A percentile compares a stretch with the other conserved stretches of the same genome.
phyloP scores from a whole-genome alignment of 2,888 invertebrate genomes.

The Drosophila vallismaia region DNA sequence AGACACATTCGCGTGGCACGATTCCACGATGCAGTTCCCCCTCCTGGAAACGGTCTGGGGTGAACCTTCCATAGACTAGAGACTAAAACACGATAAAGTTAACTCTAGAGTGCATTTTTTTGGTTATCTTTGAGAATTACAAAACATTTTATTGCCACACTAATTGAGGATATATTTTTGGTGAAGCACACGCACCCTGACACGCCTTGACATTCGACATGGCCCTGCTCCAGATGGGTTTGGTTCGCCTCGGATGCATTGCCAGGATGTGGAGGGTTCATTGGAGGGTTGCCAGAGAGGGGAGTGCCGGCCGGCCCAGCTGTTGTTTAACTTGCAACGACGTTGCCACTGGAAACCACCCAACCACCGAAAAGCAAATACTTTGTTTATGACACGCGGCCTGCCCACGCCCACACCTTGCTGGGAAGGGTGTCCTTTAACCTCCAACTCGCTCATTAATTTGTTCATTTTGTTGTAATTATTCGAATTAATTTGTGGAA shows the following conservation, averaged over 20 bases:
- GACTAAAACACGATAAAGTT: too few species aligned
- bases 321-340: constrained; percentile 23
- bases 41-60: neutral
- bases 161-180: constrained; percentile 73
- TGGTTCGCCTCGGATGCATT: constrained; percentile 25
- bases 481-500: constrained; percentile 61
- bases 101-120: constrained; percentile 15
- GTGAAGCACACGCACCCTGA: constrained; percentile 64
- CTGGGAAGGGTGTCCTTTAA: neutral
- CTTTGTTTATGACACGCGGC: constrained; percentile 20
- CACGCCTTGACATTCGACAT: too few species aligned
- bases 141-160: constrained; percentile 68
- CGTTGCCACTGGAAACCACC: constrained; percentile 4
- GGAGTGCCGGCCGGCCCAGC: constrained; percentile 21
- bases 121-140: constrained; percentile 61
- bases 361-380: constrained; percentile 15
- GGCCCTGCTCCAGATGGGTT: constrained; percentile 32
- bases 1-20: constrained; percentile 46
- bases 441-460: constrained; percentile 7
- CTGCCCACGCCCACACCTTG: constrained; percentile 6
- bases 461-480: neutral
- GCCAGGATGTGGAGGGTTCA: constrained; percentile 28
- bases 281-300: constrained; percentile 1
- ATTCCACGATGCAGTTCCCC: constrained; percentile 48
- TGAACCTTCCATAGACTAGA: neutral